phyloP scores from a whole-genome alignment of 2,797 vertebrate genomes.

The Bovichtus diacanthus region DNA sequence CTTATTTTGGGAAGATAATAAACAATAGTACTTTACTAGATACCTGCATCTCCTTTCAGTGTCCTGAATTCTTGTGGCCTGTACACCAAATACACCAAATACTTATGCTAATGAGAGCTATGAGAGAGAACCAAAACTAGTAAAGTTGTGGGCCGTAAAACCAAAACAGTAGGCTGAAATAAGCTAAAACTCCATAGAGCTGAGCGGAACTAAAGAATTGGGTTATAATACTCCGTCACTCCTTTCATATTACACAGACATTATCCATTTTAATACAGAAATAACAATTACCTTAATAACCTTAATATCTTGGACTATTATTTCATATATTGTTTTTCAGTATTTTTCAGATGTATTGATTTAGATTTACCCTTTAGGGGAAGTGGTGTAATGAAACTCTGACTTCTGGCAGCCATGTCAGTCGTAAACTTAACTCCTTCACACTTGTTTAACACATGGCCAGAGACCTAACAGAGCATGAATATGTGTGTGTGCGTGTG shows the following conservation, averaged over 20 bases:
- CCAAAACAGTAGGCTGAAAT: background rate
- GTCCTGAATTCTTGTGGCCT: too few species aligned
- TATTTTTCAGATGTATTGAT: constrained; percentile 3
- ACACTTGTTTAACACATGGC: constrained; percentile 12
- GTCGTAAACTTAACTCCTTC: constrained; percentile 7
- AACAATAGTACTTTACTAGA: too few species aligned
- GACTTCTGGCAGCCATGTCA: constrained; percentile 1
- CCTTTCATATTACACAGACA: background rate
- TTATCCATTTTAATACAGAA: background rate
- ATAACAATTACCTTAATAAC: background rate
- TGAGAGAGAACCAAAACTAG: background rate
- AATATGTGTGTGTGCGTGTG: background rate
- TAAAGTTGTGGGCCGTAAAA: background rate
- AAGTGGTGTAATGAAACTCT: background rate
- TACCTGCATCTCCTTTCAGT: too few species aligned
- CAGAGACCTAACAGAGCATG: background rate
- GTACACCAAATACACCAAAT: too few species aligned
- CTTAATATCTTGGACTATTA: background rate
- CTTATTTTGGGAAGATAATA: too few species aligned
- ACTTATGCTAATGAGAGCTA: too few species aligned
- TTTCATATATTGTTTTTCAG: background rate
- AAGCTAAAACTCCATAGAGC: background rate
- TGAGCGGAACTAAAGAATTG: too few species aligned
- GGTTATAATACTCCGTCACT: background rate
- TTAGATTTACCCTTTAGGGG: background rate